A percentile compares a stretch with the other conserved stretches of the same genome.
Evolutionary conservation across 2,113 vertebrate genomes (phyloP).

Genomic region (Aegotheles bennettii): DNA sequence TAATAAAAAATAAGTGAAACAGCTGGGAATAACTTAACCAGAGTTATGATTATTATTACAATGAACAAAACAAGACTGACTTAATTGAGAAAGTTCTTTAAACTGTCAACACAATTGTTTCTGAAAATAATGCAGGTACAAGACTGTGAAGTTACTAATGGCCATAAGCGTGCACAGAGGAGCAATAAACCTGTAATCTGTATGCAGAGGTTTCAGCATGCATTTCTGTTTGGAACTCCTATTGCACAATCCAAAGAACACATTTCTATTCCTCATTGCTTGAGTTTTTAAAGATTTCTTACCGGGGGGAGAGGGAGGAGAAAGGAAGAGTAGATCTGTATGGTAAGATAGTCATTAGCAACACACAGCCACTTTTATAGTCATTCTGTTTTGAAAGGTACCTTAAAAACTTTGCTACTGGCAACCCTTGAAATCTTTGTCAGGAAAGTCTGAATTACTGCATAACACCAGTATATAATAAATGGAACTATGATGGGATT

Average conservation of each 20-base stretch:
- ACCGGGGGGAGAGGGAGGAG: accelerated
- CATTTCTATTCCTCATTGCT: neutral
- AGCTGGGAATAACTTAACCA: neutral
- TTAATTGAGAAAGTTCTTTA: neutral
- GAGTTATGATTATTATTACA: neutral
- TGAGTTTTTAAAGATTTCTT: neutral
- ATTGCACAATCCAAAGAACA: neutral
- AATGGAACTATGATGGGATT: neutral
- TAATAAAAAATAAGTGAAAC: neutral
- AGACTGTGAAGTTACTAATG: neutral
- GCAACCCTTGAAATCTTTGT: neutral
- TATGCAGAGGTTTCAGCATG: neutral
- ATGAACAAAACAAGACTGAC: neutral
- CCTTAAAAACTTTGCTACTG: neutral
- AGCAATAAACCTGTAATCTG: neutral
- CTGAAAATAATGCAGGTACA: neutral
- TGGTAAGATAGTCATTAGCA: neutral
- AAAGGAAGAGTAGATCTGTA: accelerated
- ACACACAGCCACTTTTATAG: neutral
- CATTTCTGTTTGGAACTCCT: accelerated
- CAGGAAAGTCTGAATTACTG: neutral
- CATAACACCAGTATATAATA: neutral
- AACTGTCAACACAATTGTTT: neutral
- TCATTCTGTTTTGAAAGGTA: neutral
- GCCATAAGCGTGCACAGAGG: neutral